phyloP scores from a whole-genome alignment of 2,113 vertebrate genomes.

The Gorilla gorilla region DNA sequence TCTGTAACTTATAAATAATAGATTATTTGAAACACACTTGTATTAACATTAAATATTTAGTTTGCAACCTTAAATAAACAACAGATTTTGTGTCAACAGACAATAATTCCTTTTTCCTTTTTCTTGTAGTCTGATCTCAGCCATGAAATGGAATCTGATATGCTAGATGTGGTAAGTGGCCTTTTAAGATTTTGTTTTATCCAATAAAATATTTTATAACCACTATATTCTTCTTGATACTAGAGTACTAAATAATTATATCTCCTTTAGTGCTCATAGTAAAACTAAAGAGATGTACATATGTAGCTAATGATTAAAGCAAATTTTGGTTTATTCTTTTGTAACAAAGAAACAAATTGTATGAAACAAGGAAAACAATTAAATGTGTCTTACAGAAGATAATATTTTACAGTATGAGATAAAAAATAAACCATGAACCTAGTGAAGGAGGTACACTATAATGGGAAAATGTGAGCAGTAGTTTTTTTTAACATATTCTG shows the following conservation, averaged over 20 bases:
- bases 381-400: neutral
- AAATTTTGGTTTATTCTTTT: neutral
- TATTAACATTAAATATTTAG: slow-evolving; percentile 1
- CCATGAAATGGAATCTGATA: slow-evolving; percentile 65
- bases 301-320: neutral
- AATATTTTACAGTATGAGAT: neutral
- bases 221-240: neutral
- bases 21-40: slow-evolving; percentile 10
- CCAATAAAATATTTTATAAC: neutral
- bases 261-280: neutral
- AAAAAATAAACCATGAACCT: neutral
- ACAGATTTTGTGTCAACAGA: neutral
- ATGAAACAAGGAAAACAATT: neutral
- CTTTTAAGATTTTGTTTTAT: neutral
- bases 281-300: neutral
- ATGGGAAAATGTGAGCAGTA: neutral
- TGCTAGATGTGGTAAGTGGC: slow-evolving; percentile 67
- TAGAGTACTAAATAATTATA: neutral
- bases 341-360: neutral
- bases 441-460: neutral
- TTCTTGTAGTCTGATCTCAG: slow-evolving; percentile 57
- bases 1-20: slow-evolving; percentile 8
- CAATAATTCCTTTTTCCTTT: slow-evolving; percentile 14
- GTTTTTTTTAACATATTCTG: neutral
- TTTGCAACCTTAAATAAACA: neutral